Percentiles rank a stretch among this genome's conserved stretches.
Evolutionary conservation across 1,140 invertebrate genomes (phyloP).

Genomic region (Monochamus saltuarius): DNA sequence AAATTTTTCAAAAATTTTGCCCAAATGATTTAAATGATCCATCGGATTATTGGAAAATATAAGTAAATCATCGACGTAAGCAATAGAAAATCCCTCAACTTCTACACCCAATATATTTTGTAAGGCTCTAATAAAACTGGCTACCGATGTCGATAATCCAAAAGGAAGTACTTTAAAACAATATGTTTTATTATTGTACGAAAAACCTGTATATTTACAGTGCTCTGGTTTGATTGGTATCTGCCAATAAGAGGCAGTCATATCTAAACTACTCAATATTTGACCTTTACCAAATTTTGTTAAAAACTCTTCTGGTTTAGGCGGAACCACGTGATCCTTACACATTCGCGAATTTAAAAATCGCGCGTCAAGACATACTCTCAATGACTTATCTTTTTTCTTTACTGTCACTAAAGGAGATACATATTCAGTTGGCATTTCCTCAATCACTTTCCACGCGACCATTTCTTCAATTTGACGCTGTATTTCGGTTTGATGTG

Average conservation of each 20-base stretch:
- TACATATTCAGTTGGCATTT: constrained; percentile 6
- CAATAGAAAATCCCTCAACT: not conserved
- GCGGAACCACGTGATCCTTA: not conserved
- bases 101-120: constrained; percentile 1
- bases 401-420: constrained; percentile 6
- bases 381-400: constrained; percentile 5
- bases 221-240: constrained; percentile 19
- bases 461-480: constrained; percentile 7
- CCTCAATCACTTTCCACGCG: not conserved
- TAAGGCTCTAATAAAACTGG: not conserved
- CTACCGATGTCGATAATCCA: not conserved
- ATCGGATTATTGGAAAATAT: constrained; percentile 45
- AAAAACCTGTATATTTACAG: constrained; percentile 7
- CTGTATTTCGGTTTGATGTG: not conserved
- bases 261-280: not conserved
- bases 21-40: constrained; percentile 45
- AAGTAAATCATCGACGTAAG: constrained; percentile 53
- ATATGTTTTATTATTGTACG: not conserved
- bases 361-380: constrained; percentile 8
- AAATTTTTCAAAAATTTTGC: constrained; percentile 13
- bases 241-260: constrained; percentile 8
- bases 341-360: not conserved
- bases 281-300: constrained; percentile 1
- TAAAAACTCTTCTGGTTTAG: constrained; percentile 5
- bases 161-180: constrained; percentile 12